phyloP scores from a whole-genome alignment of 2,797 vertebrate species.

The Dipus sagitta region DNA sequence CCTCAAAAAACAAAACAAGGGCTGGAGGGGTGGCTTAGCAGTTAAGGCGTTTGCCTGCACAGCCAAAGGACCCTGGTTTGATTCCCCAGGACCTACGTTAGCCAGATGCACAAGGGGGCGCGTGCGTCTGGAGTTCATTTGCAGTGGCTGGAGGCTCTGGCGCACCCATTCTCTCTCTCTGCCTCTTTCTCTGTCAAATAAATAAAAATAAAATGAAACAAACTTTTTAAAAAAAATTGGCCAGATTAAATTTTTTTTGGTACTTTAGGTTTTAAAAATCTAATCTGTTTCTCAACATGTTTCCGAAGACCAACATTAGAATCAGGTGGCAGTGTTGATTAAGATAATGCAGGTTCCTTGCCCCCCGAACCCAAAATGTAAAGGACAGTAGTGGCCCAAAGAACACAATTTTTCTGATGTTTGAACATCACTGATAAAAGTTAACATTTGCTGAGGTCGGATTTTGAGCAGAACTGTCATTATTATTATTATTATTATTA shows the following conservation, averaged over 20 bases:
- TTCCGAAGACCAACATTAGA: slow-evolving; percentile 53
- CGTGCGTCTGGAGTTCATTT: no score
- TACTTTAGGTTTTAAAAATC: slow-evolving; percentile 52
- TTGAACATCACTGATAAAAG: slow-evolving; percentile 49
- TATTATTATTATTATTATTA: neutral
- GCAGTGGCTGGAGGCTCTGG: no score
- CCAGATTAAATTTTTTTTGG: slow-evolving; percentile 32
- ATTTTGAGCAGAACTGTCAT: slow-evolving; percentile 46
- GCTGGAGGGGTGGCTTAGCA: no score
- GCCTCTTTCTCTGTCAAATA: no score
- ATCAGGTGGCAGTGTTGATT: slow-evolving; percentile 55
- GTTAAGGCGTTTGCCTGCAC: no score
- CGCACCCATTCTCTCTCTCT: no score
- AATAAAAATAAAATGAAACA: no score
- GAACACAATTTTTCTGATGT: neutral
- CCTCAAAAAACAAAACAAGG: no score
- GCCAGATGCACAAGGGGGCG: no score
- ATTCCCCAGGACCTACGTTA: no score
- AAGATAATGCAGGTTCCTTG: slow-evolving; percentile 9
- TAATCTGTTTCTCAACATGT: slow-evolving; percentile 4
- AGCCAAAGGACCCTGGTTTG: no score
- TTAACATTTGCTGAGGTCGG: slow-evolving; percentile 36
- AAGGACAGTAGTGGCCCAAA: neutral
- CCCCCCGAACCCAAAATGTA: slow-evolving; percentile 42
- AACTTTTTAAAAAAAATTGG: neutral